Percentiles rank a stretch among this genome's conserved stretches.
phyloP scores from a whole-genome alignment of 2,797 vertebrate genomes.

The Apogon hyalosoma region DNA sequence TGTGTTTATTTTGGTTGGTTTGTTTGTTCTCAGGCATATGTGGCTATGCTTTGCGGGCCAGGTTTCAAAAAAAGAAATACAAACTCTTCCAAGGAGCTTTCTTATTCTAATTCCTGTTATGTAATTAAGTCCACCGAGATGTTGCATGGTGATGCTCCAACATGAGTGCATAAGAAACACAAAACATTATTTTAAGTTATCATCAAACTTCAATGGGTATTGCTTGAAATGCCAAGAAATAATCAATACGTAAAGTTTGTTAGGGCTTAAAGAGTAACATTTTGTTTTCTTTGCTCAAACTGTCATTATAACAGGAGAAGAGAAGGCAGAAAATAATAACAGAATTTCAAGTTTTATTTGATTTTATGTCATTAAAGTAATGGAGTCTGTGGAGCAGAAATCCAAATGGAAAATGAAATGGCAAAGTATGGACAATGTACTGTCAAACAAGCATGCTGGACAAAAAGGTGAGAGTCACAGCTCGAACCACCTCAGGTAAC shows the following conservation, averaged over 20 bases:
- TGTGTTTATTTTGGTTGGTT: slow-evolving; percentile 9
- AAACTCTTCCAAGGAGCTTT: slow-evolving; percentile 11
- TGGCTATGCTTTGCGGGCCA: slow-evolving; percentile 5
- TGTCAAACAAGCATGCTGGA: too few relatives aligned
- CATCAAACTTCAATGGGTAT: background rate
- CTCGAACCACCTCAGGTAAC: too few relatives aligned
- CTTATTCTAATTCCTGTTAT: slow-evolving; percentile 17
- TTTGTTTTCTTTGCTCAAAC: background rate
- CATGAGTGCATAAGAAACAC: slow-evolving; percentile 1
- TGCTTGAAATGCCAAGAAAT: slow-evolving; percentile 10
- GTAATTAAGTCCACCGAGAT: background rate
- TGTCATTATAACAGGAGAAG: background rate
- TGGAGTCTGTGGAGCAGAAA: background rate
- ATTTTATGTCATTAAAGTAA: background rate
- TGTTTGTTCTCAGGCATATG: slow-evolving; percentile 27
- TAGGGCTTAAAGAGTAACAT: too few relatives aligned
- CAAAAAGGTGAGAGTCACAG: too few relatives aligned
- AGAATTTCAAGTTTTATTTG: background rate
- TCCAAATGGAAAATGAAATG: too few relatives aligned
- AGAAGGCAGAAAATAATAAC: background rate
- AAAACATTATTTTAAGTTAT: background rate
- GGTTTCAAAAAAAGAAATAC: background rate
- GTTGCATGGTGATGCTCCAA: background rate
- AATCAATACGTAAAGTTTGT: too few relatives aligned
- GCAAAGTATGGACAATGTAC: too few relatives aligned